Evolutionary conservation across 2,797 vertebrate genomes (phyloP).

Genomic region (Sebastolobus alascanus): DNA sequence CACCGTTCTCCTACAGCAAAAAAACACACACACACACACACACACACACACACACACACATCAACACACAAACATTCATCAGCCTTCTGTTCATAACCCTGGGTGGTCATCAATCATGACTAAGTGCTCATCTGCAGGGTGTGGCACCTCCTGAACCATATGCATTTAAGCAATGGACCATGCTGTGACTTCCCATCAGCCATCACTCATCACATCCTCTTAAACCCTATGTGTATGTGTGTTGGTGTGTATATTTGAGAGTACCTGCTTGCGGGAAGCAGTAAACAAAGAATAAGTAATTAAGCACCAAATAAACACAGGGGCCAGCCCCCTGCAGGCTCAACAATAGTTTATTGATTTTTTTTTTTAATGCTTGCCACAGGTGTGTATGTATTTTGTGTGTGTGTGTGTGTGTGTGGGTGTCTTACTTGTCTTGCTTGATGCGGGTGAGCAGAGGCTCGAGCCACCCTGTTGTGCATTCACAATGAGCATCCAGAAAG

Average conservation of each 20-base stretch:
- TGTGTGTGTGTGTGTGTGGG: slow-evolving; percentile 18
- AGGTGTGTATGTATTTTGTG: slow-evolving; percentile 15
- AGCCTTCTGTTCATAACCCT: slow-evolving; percentile 4
- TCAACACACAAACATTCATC: neutral
- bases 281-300: slow-evolving; percentile 67
- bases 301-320: slow-evolving; percentile 70
- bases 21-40: neutral
- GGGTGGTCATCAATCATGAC: slow-evolving; percentile 24
- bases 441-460: slow-evolving; percentile 97
- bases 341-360: slow-evolving; percentile 64
- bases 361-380: slow-evolving; percentile 14
- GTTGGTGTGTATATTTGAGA: slow-evolving; percentile 12
- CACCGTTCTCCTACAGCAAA: slow-evolving; percentile 74
- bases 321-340: slow-evolving; percentile 63
- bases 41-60: neutral
- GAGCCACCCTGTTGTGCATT: slow-evolving; percentile 97
- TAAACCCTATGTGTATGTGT: neutral
- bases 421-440: slow-evolving; percentile 93
- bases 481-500: slow-evolving; percentile 98
- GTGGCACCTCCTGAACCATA: slow-evolving; percentile 24
- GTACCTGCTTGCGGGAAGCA: slow-evolving; percentile 41
- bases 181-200: slow-evolving; percentile 34
- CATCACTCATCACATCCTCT: slow-evolving; percentile 16
- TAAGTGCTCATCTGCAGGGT: slow-evolving; percentile 30
- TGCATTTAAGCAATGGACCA: slow-evolving; percentile 25